Conservation (phyloP, 2,888 invertebrate species). For the Pimpla rufipes region DNA sequence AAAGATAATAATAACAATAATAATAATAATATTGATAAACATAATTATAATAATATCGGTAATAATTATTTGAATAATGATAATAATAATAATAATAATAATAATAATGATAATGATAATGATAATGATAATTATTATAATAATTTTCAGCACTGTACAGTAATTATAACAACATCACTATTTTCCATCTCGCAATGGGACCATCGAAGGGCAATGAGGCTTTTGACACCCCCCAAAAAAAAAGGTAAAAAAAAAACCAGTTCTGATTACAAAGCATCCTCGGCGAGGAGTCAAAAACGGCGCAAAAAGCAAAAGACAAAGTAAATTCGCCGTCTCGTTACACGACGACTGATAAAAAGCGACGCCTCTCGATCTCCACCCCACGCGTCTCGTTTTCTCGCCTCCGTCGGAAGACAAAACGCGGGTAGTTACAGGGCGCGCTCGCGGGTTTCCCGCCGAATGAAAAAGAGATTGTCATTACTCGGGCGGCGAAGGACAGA, state of each 20-base stretch:
- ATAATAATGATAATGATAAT: too few species aligned
- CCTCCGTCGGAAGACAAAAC: conserved; percentile 38
- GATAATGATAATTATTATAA: too few species aligned
- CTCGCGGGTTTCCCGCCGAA: conserved; percentile 68
- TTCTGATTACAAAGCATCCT: background rate
- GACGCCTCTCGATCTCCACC: conserved; percentile 31
- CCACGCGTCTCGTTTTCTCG: conserved; percentile 36
- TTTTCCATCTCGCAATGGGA: too few species aligned
- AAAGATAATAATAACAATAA: too few species aligned
- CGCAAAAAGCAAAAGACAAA: background rate
- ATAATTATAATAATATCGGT: too few species aligned
- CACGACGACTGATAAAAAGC: conserved; percentile 11
- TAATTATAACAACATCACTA: too few species aligned
- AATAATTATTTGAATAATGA: too few species aligned
- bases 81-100: too few species aligned
- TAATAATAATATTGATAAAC: too few species aligned
- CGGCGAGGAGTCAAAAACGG: background rate
- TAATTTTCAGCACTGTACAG: too few species aligned
- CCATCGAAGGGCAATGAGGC: background rate
- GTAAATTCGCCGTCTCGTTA: conserved; percentile 27
- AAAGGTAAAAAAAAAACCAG: background rate
- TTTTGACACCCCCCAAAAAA: background rate
- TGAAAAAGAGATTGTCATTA: conserved; percentile 82
- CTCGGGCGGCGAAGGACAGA: conserved; percentile 76
- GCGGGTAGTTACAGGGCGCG: conserved; percentile 35